Evolutionary conservation across 2,113 vertebrate genomes (phyloP), one percentile per base, ranked within the genome.

Genomic region (Ivindomyrus marchei): DNA sequence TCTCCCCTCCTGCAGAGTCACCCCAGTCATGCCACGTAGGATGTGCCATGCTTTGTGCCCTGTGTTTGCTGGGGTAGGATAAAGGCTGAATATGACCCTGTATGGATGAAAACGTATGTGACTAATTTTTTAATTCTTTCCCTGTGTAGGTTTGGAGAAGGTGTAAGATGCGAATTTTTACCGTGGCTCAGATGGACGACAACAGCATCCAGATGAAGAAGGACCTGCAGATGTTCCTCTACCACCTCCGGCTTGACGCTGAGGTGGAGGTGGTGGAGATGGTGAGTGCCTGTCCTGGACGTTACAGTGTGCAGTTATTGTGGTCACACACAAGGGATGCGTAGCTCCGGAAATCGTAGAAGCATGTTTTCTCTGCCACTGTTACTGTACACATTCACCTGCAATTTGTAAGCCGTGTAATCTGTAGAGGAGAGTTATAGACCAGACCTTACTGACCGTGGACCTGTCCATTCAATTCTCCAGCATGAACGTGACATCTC

Each of bases 171-270:
- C 96, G 98, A 39, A 98, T 99, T 92, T 99, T 99, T 93, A 98
- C 98, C 0, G 98, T 99, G 0, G 98, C 98, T 39, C 98, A 99
- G 91, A 97, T 98, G 95, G 96, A 98, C 21, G 98, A 99, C 93
- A 99, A 99, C 89, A 98, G 98, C 92, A 98, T 99, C 95, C 97
- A 98, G 94, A 99, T 99, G 98, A 99, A 99, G 94, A 99, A 98
- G 89, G 98, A 99, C 91, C 96, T 99, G 53, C 97, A 99, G 94
- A 95, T 96, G 94, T 98, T 99, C 92, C 93, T 99, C 2, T 99
- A 99, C 90, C 98, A 99, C 24, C 96, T 99, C 3, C 95, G 98
- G 0, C 95, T 99, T 90, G 97, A 97, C 39, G 98, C 98, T 11
- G 96, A 97, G 93, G 98, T 99, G 87, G 98, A 99, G 94, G 98